phyloP scores from a whole-genome alignment of 2,888 invertebrate genomes.

The Anticlea derivata region DNA sequence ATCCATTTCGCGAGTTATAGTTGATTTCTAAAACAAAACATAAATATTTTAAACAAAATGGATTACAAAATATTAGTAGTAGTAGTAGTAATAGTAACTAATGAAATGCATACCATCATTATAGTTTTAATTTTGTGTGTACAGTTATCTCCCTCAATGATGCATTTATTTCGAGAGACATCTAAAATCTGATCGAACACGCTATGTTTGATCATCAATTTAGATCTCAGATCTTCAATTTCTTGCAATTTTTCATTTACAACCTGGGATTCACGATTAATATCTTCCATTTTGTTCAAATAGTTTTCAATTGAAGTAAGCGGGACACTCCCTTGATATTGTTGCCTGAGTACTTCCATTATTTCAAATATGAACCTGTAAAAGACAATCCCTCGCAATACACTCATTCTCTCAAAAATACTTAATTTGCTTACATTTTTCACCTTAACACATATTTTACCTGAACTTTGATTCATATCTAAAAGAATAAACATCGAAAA shows the following conservation, averaged over 20 bases:
- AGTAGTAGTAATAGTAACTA: no score
- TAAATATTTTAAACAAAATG: no score
- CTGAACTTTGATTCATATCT: constrained; percentile 71
- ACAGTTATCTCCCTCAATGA: constrained; percentile 59
- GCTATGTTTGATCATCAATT: constrained; percentile 65
- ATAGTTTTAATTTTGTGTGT: constrained; percentile 63
- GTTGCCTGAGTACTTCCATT: constrained; percentile 65
- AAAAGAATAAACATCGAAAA: constrained; percentile 67
- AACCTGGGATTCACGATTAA: constrained; percentile 54
- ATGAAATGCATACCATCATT: constrained; percentile 49
- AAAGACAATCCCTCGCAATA: constrained; percentile 24
- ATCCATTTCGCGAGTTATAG: constrained; percentile 57
- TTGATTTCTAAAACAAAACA: constrained; percentile 53
- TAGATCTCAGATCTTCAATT: constrained; percentile 64
- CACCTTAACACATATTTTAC: constrained; percentile 42
- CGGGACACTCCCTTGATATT: constrained; percentile 74
- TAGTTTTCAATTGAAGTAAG: constrained; percentile 65
- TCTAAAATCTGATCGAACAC: constrained; percentile 69
- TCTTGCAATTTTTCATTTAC: constrained; percentile 63
- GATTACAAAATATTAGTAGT: no score
- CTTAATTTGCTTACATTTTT: no score
- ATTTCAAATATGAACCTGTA: constrained; percentile 69
- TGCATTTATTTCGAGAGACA: constrained; percentile 59
- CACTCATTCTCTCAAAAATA: no score
- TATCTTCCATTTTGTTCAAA: constrained; percentile 59